Percentiles rank a stretch among this genome's conserved stretches.
These are phyloP conservation scores for Drosophila arizonae DNA, from an alignment of 1,140 invertebrate species.

Conservation along the genomic window DNA sequence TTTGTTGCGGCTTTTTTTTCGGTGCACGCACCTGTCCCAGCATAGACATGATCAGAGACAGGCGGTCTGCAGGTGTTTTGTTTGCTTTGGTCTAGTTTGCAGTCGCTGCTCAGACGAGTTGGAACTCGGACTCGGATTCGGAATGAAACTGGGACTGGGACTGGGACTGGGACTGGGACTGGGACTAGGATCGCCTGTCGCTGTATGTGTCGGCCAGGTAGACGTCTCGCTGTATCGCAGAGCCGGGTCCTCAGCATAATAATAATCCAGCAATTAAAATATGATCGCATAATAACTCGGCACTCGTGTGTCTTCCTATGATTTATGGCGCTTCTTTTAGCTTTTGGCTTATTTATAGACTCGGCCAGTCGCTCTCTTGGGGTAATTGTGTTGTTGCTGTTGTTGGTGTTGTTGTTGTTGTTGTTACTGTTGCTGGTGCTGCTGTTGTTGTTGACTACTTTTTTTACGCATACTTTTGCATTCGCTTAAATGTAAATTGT, in stretches of 20 bases:
- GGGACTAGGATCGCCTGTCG: not conserved
- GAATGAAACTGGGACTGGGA: not conserved
- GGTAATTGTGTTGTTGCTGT: slow-evolving; percentile 59
- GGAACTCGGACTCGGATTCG: not conserved
- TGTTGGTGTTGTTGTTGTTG: slow-evolving; percentile 37
- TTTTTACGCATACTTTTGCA: slow-evolving; percentile 72
- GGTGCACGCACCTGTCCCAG: slow-evolving; percentile 70
- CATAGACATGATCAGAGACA: slow-evolving; percentile 62
- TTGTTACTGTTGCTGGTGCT: slow-evolving; percentile 45
- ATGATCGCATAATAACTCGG: slow-evolving; percentile 81
- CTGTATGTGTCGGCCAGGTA: not conserved
- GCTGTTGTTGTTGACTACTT: slow-evolving; percentile 49
- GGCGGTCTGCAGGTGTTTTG: slow-evolving; percentile 79
- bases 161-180: not conserved
- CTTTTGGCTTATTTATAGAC: slow-evolving; percentile 72
- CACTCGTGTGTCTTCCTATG: slow-evolving; percentile 77
- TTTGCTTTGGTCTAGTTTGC: slow-evolving; percentile 43
- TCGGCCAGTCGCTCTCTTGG: slow-evolving; percentile 44
- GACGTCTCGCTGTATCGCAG: too few species aligned
- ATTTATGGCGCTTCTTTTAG: slow-evolving; percentile 73
- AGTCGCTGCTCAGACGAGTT: slow-evolving; percentile 10
- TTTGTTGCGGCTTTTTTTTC: slow-evolving; percentile 14
- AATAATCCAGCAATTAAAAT: slow-evolving; percentile 82
- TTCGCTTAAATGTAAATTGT: slow-evolving; percentile 79
- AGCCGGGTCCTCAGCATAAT: slow-evolving; percentile 60